phyloP scores from a whole-genome alignment of 2,888 invertebrate genomes.

The Campoletis raptor region DNA sequence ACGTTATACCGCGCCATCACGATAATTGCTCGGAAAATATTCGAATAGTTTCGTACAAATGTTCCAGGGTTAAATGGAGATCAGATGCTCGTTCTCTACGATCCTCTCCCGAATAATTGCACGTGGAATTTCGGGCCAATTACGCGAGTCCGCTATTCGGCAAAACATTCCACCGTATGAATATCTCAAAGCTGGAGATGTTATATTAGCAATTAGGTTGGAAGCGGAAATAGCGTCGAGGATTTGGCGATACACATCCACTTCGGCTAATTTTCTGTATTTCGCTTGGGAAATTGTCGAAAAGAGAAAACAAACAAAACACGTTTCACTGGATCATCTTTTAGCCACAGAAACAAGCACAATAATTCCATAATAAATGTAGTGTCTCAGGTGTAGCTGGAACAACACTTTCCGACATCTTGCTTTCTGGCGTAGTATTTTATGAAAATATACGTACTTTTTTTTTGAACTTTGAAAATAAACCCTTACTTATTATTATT shows the following conservation, averaged over 20 bases:
- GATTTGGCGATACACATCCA: constrained; percentile 38
- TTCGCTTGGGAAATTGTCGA: constrained; percentile 19
- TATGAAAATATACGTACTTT: not conserved
- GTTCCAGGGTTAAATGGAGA: constrained; percentile 26
- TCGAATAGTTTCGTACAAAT: constrained; percentile 19
- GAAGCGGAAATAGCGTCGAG: constrained; percentile 37
- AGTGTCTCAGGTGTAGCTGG: constrained; percentile 32
- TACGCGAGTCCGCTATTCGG: constrained; percentile 19
- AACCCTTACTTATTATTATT: not conserved
- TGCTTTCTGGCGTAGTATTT: not conserved
- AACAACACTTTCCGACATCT: constrained; percentile 17
- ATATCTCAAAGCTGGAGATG: constrained; percentile 53
- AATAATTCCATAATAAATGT: constrained; percentile 49
- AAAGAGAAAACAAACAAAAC: constrained; percentile 2
- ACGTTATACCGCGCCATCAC: not conserved
- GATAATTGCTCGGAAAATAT: constrained; percentile 32
- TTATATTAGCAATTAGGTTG: constrained; percentile 61
- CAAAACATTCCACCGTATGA: constrained; percentile 49
- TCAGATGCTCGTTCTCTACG: constrained; percentile 19
- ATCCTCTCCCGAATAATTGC: constrained; percentile 31
- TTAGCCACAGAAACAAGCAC: constrained; percentile 35
- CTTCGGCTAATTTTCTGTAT: constrained; percentile 44
- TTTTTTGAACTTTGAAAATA: not conserved
- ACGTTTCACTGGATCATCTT: constrained; percentile 22
- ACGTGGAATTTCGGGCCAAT: constrained; percentile 44